A percentile compares a stretch with the other conserved stretches of the same genome.
Conservation (phyloP, 1,140 invertebrate genomes). For the Octopus sinensis region DNA sequence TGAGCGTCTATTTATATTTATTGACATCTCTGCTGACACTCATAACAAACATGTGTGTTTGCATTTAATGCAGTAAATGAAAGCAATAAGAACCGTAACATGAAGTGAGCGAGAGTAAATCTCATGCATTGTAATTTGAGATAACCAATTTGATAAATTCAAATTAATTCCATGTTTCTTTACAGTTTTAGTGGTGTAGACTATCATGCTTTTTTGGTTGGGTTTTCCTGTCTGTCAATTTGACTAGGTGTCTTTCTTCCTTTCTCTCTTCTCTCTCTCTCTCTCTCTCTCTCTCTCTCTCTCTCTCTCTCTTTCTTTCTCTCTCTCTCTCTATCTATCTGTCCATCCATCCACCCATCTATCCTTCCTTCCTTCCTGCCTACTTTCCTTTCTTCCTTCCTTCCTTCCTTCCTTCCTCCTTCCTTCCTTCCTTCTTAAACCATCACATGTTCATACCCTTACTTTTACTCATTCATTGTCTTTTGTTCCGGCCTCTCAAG, state of each 20-base stretch:
- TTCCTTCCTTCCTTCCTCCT: not conserved
- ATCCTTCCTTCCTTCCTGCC: not conserved
- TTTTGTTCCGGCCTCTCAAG: not conserved
- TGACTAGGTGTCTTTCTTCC: not conserved
- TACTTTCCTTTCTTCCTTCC: not conserved
- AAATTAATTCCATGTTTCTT: no score
- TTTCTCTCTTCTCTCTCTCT: not conserved
- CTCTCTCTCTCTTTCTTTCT: not conserved
- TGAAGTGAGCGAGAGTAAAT: no score
- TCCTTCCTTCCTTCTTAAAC: not conserved
- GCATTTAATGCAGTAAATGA: no score
- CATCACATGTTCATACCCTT: not conserved
- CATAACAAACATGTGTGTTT: no score
- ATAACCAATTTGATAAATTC: no score
- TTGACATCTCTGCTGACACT: no score
- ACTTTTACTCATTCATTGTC: not conserved
- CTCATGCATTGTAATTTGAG: no score
- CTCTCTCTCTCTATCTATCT: not conserved
- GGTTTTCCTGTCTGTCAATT: no score
- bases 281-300: not conserved
- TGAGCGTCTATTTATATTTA: no score
- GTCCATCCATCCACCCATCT: not conserved
- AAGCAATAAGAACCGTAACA: no score
- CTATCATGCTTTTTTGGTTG: no score
- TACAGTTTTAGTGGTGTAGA: no score